Conservation (phyloP, 2,888 invertebrate genomes). For the Sclerodermus sp. region DNA sequence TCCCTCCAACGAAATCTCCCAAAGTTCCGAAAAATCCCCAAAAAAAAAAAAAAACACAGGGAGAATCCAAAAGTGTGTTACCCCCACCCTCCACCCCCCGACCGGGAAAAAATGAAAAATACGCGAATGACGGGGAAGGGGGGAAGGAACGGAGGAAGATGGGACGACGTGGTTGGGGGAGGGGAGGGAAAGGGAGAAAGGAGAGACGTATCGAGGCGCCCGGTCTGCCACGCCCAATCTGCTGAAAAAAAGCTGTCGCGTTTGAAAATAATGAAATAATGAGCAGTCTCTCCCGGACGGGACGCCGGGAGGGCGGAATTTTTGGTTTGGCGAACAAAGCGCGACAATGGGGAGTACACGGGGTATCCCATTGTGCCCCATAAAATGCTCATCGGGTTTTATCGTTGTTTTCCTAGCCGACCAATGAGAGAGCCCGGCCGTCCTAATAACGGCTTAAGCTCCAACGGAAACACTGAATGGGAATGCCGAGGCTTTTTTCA, state of each 20-base stretch:
- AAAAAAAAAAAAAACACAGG: too few species aligned
- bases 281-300: too few species aligned
- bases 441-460: constrained; percentile 45
- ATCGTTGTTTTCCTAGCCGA: constrained; percentile 52
- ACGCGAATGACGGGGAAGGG: too few species aligned
- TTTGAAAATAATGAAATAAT: constrained; percentile 57
- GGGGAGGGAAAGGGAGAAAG: too few species aligned
- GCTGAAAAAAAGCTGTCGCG: constrained; percentile 38
- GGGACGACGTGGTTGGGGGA: too few species aligned
- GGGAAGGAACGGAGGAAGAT: too few species aligned
- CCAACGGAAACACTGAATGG: constrained; percentile 52
- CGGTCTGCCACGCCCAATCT: constrained; percentile 41
- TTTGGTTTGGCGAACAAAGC: constrained; percentile 42
- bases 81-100: too few species aligned
- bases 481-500: constrained; percentile 40
- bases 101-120: too few species aligned
- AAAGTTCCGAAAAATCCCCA: too few species aligned
- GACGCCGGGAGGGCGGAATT: constrained; percentile 11
- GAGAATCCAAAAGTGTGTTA: too few species aligned
- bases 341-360: constrained; percentile 45
- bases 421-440: constrained; percentile 42
- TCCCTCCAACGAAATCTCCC: too few species aligned
- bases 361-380: constrained; percentile 52
- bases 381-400: constrained; percentile 58
- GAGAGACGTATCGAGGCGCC: too few species aligned